Base-by-base conservation (phyloP, 1,140 invertebrate genomes). In the Sarcophaga bullata region DNA sequence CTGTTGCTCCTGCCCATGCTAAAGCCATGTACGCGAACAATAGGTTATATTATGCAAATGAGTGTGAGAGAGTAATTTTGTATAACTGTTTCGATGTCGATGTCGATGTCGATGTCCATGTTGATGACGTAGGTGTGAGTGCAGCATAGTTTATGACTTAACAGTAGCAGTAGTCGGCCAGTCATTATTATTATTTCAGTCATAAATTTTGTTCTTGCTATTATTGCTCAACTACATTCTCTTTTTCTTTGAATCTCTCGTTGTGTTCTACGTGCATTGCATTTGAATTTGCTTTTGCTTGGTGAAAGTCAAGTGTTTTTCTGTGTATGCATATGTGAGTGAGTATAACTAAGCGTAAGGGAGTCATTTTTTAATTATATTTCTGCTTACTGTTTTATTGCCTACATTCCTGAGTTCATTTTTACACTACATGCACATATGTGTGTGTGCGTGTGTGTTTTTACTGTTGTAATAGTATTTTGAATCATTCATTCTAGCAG, bases 331-430 rank as follows among this genome's bases (percentile, higher is more conserved):
- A 37, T 37, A 4, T 37, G 25, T 37, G 25, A 37, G 25, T 37
- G 25, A 37, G 54, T 58, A n/a, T 58, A n/a, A 6, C 6, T 58
- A 58, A 13, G 8, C n/a, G 54, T 58, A 13, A 9, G 54, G 6
- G 13, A 58, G 54, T n/a, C 10, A 58, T 58, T 58, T 58, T 58
- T 58, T 58, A 58, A 58, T 58, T 58, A 58, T 58, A n/a, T 58
- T 58, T 58, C n/a, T n/a, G 6, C 10, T 58, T 13, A 58, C n/a
- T 58, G 9, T 58, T 1, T 58, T 11, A 58, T 58, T 58, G 11
- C n/a, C 54, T 6, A 58, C 54, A 15, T 58, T 11, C 54, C 54
- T 58, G 6, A n/a, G 10, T n/a, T 58, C 11, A 58, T 37, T 37
- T 37, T 37, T 37, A 37, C 4, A 37, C 25, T 37, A 37, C 25